Conservation (phyloP, 2,113 vertebrate genomes). For the Scomber japonicus region DNA sequence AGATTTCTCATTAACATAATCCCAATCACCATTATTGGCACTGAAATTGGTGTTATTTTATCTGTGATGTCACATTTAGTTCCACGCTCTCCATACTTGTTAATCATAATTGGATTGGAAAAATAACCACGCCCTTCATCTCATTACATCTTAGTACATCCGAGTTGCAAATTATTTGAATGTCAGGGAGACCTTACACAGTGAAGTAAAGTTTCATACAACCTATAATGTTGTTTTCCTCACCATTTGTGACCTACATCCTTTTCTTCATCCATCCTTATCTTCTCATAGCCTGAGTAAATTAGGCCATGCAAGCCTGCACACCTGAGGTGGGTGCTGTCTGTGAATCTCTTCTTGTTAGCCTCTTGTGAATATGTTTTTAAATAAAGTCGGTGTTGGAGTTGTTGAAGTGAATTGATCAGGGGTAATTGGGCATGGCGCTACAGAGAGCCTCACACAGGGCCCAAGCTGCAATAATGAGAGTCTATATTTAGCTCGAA, state of each 20-base stretch:
- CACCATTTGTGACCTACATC: constrained; percentile 54
- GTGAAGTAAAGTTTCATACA: constrained; percentile 36
- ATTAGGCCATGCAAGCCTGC: constrained; percentile 34
- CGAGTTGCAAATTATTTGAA: constrained; percentile 45
- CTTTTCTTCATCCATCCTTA: constrained; percentile 44
- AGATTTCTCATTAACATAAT: neutral
- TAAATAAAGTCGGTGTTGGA: constrained; percentile 49
- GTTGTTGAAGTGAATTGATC: constrained; percentile 56
- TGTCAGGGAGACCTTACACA: constrained; percentile 18
- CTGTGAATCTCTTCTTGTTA: constrained; percentile 32
- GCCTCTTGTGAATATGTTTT: constrained; percentile 23
- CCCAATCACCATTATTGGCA: neutral
- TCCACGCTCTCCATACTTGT: neutral
- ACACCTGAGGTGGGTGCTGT: constrained; percentile 14
- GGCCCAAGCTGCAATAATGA: constrained; percentile 60
- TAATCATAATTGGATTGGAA: neutral
- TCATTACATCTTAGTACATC: constrained; percentile 18
- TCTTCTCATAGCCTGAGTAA: constrained; percentile 36
- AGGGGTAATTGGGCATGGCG: constrained; percentile 57
- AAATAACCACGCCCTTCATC: constrained; percentile 8
- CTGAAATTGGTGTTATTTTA: neutral
- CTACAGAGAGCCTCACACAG: constrained; percentile 40
- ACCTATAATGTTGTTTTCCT: constrained; percentile 46
- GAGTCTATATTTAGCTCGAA: constrained; percentile 58
- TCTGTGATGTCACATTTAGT: constrained; percentile 3